phyloP scores from a whole-genome alignment of 2,888 invertebrate genomes.

The Fissipunctia ypsillon region DNA sequence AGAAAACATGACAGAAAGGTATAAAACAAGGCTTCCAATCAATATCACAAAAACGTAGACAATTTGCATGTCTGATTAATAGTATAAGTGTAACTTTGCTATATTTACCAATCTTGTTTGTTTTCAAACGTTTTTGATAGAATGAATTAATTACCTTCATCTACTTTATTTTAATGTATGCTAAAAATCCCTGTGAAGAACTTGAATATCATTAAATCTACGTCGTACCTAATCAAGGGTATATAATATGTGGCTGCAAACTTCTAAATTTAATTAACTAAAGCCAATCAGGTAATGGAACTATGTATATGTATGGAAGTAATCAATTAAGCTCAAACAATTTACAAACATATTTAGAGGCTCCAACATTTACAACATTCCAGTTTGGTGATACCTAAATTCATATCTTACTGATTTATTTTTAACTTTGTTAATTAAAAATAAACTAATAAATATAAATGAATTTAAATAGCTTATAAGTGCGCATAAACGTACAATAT shows the following conservation, averaged over 20 bases:
- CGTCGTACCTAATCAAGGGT: neutral
- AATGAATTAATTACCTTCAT: neutral
- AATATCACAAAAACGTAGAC: neutral
- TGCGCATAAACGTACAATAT: neutral
- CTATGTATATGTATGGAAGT: neutral
- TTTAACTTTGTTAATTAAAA: conserved; percentile 34
- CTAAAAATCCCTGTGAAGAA: neutral
- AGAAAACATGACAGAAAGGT: neutral
- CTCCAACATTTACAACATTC: conserved; percentile 9
- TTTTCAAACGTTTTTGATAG: neutral
- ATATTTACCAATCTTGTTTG: too few species aligned
- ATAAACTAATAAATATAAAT: conserved; percentile 20
- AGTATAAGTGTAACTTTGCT: conserved; percentile 5
- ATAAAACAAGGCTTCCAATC: neutral
- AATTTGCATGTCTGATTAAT: conserved; percentile 16
- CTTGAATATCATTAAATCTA: neutral
- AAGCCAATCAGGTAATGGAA: neutral
- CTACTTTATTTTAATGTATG: neutral
- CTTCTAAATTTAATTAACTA: conserved; percentile 10
- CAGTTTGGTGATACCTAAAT: conserved; percentile 21
- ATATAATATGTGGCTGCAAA: neutral
- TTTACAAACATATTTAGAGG: conserved; percentile 8
- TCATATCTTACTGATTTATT: neutral
- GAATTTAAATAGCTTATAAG: neutral
- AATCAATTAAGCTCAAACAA: conserved; percentile 10